These are phyloP conservation scores for Atractosteus spatula DNA, from an alignment of 2,113 vertebrate genomes.

Conservation along the genomic window DNA sequence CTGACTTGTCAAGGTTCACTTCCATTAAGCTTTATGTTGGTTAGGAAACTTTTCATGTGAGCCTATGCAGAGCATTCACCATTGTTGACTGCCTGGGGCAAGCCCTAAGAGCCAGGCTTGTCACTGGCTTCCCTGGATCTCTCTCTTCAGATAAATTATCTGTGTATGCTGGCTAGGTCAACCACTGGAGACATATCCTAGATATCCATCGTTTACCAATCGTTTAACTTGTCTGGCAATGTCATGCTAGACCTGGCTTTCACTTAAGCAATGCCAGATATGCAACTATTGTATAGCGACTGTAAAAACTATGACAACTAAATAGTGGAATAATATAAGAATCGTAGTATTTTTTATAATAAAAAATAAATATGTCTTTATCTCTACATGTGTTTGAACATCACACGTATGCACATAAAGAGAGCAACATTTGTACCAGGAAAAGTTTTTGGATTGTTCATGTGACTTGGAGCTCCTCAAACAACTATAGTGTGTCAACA, in stretches of 20 bases:
- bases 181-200: constrained; percentile 42
- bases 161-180: constrained; percentile 63
- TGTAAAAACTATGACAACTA: too few species aligned
- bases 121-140: constrained; percentile 67
- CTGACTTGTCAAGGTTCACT: constrained; percentile 68
- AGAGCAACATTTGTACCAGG: too few species aligned
- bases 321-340: too few species aligned
- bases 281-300: not conserved
- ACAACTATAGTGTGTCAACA: too few species aligned
- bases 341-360: too few species aligned
- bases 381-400: too few species aligned
- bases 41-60: constrained; percentile 66
- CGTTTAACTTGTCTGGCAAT: constrained; percentile 32
- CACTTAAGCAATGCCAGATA: constrained; percentile 11
- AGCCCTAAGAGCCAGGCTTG: constrained; percentile 74
- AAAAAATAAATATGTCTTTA: too few species aligned
- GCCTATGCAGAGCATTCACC: constrained; percentile 66
- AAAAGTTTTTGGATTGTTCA: too few species aligned
- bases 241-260: constrained; percentile 22
- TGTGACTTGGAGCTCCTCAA: too few species aligned
- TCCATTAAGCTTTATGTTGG: constrained; percentile 79
- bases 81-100: constrained; percentile 74
- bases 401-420: too few species aligned
- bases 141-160: constrained; percentile 66
- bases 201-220: constrained; percentile 38